These are phyloP conservation scores for Drosophila quadrilineata DNA, from an alignment of 1,140 invertebrate species.

Conservation along the genomic window DNA sequence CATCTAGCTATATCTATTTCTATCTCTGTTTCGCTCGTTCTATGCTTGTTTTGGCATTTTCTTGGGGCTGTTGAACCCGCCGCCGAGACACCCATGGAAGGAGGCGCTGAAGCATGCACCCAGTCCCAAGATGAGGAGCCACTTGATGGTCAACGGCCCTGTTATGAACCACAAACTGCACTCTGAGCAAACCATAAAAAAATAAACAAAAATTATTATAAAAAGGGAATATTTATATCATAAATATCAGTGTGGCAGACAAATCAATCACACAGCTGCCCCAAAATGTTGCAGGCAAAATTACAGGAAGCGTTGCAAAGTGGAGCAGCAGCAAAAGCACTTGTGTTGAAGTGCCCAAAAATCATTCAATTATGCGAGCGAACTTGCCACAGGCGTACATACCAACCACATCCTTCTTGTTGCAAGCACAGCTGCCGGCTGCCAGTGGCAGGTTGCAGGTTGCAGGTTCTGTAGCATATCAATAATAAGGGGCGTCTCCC, in stretches of 20 bases:
- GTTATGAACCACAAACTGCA: neutral
- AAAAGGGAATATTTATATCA: too few species aligned
- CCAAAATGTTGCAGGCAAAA: slow-evolving; percentile 53
- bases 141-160: neutral
- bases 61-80: slow-evolving; percentile 64
- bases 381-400: slow-evolving; percentile 17
- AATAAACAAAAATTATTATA: too few species aligned
- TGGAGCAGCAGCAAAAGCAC: slow-evolving; percentile 49
- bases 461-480: too few species aligned
- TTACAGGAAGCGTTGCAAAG: slow-evolving; percentile 72
- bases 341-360: slow-evolving; percentile 68
- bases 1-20: neutral
- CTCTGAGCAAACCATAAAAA: too few species aligned
- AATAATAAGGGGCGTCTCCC: slow-evolving; percentile 26
- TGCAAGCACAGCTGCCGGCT: slow-evolving; percentile 23
- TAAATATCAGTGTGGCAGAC: slow-evolving; percentile 46
- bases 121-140: slow-evolving; percentile 43
- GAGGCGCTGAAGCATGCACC: slow-evolving; percentile 42
- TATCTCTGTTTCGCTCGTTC: slow-evolving; percentile 31
- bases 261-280: slow-evolving; percentile 58
- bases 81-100: slow-evolving; percentile 6
- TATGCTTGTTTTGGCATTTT: slow-evolving; percentile 51
- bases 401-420: neutral
- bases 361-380: slow-evolving; percentile 68
- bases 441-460: too few species aligned